Evolutionary conservation across 2,888 invertebrate species (phyloP).

Genomic region (Anagyrus pseudococci): DNA sequence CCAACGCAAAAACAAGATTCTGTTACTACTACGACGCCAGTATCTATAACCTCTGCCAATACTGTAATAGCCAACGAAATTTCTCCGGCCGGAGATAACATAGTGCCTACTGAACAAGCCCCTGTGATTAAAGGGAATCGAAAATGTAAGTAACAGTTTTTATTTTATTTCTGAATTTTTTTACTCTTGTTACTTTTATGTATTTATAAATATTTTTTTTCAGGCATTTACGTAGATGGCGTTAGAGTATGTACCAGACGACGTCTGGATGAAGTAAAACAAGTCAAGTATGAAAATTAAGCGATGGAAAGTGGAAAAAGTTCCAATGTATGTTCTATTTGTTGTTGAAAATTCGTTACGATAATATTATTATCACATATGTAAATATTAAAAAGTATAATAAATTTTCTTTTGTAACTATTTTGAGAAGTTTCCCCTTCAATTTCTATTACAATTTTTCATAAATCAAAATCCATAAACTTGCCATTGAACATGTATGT

Average conservation of each 20-base stretch:
- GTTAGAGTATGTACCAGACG: constrained; percentile 1
- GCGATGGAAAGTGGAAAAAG: constrained; percentile 3
- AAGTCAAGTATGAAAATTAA: not conserved
- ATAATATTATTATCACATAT: not conserved
- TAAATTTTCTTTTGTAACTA: too few species aligned
- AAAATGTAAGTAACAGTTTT: constrained; percentile 1
- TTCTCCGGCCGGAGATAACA: not conserved
- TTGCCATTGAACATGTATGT: not conserved
- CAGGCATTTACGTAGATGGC: constrained; percentile 5
- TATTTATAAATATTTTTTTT: not conserved
- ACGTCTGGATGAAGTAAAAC: not conserved
- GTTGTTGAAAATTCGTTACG: not conserved
- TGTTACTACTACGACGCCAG: not conserved
- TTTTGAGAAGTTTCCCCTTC: not conserved
- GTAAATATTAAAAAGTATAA: too few species aligned
- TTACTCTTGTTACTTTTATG: not conserved
- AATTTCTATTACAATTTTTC: not conserved
- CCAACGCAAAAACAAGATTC: not conserved
- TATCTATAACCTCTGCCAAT: not conserved
- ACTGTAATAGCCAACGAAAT: not conserved
- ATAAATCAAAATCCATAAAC: not conserved
- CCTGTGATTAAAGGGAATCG: not conserved
- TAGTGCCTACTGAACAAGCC: not conserved
- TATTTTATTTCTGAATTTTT: not conserved
- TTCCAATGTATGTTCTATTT: not conserved